These are phyloP conservation scores for Thalassarche chlororhynchos DNA, from an alignment of 2,113 vertebrate genomes.

Conservation along the genomic window DNA sequence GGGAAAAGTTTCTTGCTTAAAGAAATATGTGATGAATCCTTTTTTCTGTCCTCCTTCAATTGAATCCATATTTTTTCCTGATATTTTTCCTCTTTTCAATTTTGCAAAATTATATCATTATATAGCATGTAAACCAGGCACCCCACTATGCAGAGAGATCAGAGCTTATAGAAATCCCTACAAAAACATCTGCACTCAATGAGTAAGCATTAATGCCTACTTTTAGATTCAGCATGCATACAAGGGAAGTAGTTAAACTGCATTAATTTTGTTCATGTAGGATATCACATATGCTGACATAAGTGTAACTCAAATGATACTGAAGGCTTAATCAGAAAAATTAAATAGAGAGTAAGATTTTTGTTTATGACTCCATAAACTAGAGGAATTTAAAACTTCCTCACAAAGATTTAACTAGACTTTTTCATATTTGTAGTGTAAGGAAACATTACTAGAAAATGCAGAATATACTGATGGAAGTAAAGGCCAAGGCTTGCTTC, in stretches of 20 bases:
- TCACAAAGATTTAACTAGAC: not conserved
- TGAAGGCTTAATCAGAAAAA: not conserved
- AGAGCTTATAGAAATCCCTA: not conserved
- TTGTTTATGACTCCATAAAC: not conserved
- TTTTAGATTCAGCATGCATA: not conserved
- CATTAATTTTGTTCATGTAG: not conserved
- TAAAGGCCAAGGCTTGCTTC: constrained; percentile 12
- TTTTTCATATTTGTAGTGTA: not conserved
- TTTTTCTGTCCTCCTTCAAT: not conserved
- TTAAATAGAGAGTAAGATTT: not conserved
- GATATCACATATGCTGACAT: not conserved
- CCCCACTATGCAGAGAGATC: not conserved
- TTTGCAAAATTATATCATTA: not conserved
- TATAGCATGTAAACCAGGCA: not conserved
- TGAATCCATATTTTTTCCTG: not conserved
- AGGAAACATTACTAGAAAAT: not conserved
- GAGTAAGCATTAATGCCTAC: not conserved
- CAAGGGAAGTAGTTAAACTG: not conserved
- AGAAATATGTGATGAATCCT: not conserved
- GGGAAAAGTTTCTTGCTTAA: not conserved
- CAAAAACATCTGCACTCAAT: not conserved
- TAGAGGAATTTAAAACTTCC: not conserved
- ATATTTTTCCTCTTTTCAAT: not conserved
- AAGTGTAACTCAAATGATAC: not conserved
- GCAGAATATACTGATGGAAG: not conserved